Conservation (phyloP, 37 sponge, comb jelly and placozoan species). For the Mnemiopsis leidyi region DNA sequence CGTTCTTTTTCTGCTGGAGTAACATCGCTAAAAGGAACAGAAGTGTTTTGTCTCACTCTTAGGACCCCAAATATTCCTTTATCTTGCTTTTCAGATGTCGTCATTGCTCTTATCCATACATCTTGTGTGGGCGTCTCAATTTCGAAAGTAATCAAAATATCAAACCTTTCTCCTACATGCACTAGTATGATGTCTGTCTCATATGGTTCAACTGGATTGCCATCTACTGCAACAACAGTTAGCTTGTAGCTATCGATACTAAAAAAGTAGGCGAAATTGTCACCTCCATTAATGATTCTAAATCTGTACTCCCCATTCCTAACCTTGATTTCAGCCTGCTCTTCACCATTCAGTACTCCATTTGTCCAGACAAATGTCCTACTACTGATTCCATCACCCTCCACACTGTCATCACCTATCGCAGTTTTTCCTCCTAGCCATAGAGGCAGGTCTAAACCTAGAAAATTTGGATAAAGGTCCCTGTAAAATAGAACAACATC, state of each 20-base stretch:
- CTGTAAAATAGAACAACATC: slow-evolving; percentile 70
- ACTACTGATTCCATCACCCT: neutral
- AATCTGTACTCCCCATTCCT: slow-evolving; percentile 74
- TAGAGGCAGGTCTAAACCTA: neutral
- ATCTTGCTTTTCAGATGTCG: neutral
- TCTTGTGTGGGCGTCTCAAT: neutral
- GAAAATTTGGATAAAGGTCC: slow-evolving; percentile 43
- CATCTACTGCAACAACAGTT: slow-evolving; percentile 79
- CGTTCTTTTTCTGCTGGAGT: neutral
- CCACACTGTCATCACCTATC: neutral
- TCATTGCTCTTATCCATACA: neutral
- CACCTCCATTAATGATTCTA: slow-evolving; percentile 76
- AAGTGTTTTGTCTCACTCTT: neutral
- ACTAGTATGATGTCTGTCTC: slow-evolving; percentile 71
- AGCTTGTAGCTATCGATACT: slow-evolving; percentile 80
- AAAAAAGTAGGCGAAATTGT: slow-evolving; percentile 68
- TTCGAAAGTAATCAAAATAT: slow-evolving; percentile 69
- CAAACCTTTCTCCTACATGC: slow-evolving; percentile 82
- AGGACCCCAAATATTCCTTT: neutral
- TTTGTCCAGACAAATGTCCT: neutral
- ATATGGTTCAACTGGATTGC: slow-evolving; percentile 68
- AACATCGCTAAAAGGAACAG: neutral
- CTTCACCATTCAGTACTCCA: slow-evolving; percentile 76
- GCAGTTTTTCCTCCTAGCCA: neutral
- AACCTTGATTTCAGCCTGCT: slow-evolving; percentile 63